Conservation (phyloP, 2,113 vertebrate species). For the Oxyruncus cristatus region DNA sequence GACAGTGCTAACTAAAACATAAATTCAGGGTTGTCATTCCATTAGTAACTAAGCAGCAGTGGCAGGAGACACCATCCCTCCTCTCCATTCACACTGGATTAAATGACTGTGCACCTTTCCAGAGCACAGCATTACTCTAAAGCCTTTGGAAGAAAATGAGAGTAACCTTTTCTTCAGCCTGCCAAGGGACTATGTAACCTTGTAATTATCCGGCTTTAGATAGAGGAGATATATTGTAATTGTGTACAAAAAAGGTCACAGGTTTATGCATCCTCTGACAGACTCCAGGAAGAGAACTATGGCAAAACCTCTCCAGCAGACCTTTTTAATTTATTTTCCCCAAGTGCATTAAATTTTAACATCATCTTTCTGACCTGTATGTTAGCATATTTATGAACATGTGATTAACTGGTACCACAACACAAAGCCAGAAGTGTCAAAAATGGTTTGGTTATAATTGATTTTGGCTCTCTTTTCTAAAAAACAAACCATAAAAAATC, state of each 20-base stretch:
- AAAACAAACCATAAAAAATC: constrained; percentile 28
- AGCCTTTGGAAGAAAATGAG: constrained; percentile 64
- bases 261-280: constrained; percentile 73
- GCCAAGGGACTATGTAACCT: constrained; percentile 69
- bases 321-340: constrained; percentile 74
- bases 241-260: constrained; percentile 75
- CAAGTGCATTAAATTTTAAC: constrained; percentile 68
- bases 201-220: constrained; percentile 76
- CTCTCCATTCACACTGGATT: background rate
- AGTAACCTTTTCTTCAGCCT: constrained; percentile 72
- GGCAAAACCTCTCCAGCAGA: constrained; percentile 59
- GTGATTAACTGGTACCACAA: constrained; percentile 60
- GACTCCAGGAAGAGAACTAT: constrained; percentile 38
- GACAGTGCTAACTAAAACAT: background rate
- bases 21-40: background rate
- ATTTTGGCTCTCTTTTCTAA: constrained; percentile 47
- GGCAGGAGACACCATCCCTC: background rate
- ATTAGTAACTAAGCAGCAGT: background rate
- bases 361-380: constrained; percentile 63
- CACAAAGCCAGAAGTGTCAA: constrained; percentile 15
- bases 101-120: constrained; percentile 42
- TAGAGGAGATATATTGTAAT: constrained; percentile 75
- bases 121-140: constrained; percentile 26
- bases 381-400: constrained; percentile 69
- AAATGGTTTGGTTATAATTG: constrained; percentile 61